Evolutionary conservation across 2,888 invertebrate species (phyloP).

Genomic region (Nephrocerus scutellatus): DNA sequence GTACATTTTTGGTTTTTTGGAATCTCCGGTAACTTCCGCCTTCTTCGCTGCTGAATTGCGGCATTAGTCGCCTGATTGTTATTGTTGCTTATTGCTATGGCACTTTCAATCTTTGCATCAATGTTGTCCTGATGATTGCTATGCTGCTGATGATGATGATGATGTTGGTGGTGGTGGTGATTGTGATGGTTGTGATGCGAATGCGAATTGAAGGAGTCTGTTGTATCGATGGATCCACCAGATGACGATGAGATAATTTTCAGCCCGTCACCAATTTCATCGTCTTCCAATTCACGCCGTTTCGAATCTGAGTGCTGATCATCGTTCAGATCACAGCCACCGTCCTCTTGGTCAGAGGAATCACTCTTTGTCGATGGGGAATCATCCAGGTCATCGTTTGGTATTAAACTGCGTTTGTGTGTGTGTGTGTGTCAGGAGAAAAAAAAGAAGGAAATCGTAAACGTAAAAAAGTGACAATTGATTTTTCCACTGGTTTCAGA

Average conservation of each 20-base stretch:
- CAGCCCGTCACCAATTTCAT: constrained; percentile 47
- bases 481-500: constrained; percentile 4
- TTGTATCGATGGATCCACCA: constrained; percentile 39
- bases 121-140: constrained; percentile 42
- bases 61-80: constrained; percentile 20
- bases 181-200: constrained; percentile 39
- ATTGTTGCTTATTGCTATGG: constrained; percentile 20
- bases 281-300: constrained; percentile 45
- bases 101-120: constrained; percentile 35
- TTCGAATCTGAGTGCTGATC: constrained; percentile 27
- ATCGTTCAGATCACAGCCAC: constrained; percentile 18
- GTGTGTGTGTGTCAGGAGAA: background rate
- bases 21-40: constrained; percentile 82
- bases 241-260: constrained; percentile 41
- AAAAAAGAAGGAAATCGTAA: background rate
- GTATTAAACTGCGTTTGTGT: constrained; percentile 60
- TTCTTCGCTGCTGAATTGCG: constrained; percentile 52
- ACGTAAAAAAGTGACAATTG: background rate
- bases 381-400: constrained; percentile 73
- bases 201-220: constrained; percentile 40
- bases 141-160: constrained; percentile 39
- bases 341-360: constrained; percentile 58
- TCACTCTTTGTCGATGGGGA: constrained; percentile 71
- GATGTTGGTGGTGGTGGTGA: constrained; percentile 41
- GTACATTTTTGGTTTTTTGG: constrained; percentile 83